A percentile compares a stretch with the other conserved stretches of the same genome.
phyloP scores from a whole-genome alignment of 2,888 invertebrate species.

The Lagria hirta region DNA sequence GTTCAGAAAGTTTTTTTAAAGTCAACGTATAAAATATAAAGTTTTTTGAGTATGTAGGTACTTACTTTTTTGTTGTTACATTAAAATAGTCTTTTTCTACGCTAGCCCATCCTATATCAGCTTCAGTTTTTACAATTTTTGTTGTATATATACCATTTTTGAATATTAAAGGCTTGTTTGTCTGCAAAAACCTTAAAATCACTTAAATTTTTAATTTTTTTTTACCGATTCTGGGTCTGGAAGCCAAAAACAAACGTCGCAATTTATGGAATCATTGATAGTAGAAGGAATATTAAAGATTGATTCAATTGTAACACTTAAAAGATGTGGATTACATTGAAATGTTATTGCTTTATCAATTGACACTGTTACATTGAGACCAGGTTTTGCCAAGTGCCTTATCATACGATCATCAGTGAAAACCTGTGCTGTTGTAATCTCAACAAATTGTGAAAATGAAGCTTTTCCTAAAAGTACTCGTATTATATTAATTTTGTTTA shows the following conservation, averaged over 20 bases:
- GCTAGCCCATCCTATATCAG: slow-evolving; percentile 5
- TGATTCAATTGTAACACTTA: slow-evolving; percentile 10
- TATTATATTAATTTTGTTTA: too few relatives aligned
- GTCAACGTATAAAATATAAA: slow-evolving; percentile 2
- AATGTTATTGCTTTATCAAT: slow-evolving; percentile 5
- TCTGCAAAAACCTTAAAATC: not conserved
- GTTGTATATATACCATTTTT: slow-evolving; percentile 7
- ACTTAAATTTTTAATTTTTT: too few relatives aligned
- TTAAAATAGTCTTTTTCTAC: slow-evolving; percentile 5
- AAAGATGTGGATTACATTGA: slow-evolving; percentile 6
- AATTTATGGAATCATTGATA: slow-evolving; percentile 13
- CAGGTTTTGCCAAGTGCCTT: slow-evolving; percentile 6
- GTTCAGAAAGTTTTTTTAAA: too few relatives aligned
- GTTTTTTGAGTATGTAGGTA: not conserved
- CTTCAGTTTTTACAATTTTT: not conserved
- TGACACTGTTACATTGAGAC: slow-evolving; percentile 3
- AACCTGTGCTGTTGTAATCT: slow-evolving; percentile 1
- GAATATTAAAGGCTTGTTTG: not conserved
- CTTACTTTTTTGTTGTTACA: slow-evolving; percentile 7
- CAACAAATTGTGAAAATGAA: slow-evolving; percentile 7
- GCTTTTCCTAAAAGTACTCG: slow-evolving; percentile 7
- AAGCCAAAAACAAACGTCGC: slow-evolving; percentile 4
- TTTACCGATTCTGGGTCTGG: slow-evolving; percentile 31
- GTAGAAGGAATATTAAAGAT: slow-evolving; percentile 13
- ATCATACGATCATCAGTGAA: slow-evolving; percentile 11